Percentiles rank a stretch among this genome's conserved stretches.
These are phyloP conservation scores for Muntiacus muntjak DNA, from an alignment of 2,113 vertebrate genomes.

Conservation along the genomic window DNA sequence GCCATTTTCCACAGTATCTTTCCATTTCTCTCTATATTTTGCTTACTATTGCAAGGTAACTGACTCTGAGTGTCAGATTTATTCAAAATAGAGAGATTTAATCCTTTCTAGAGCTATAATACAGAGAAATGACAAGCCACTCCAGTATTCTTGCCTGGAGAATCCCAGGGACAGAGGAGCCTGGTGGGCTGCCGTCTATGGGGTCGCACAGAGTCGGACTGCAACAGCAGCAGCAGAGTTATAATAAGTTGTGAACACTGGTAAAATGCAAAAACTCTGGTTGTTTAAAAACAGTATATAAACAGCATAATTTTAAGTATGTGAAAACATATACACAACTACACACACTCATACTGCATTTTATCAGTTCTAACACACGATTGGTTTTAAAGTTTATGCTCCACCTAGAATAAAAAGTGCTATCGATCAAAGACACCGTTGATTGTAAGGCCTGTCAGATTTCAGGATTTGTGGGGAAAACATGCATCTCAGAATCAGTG, in stretches of 20 bases:
- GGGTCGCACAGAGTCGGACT: fast-evolving
- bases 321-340: fast-evolving
- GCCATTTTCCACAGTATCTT: background rate
- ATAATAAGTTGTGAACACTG: background rate
- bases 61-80: background rate
- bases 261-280: background rate
- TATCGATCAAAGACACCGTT: background rate
- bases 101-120: background rate
- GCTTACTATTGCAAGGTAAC: background rate
- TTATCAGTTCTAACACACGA: background rate
- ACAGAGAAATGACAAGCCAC: background rate
- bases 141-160: background rate
- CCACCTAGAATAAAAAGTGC: background rate
- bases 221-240: background rate
- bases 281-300: background rate
- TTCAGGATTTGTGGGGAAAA: background rate
- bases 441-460: background rate
- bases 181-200: background rate
- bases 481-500: background rate
- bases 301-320: background rate
- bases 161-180: background rate
- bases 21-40: background rate
- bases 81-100: background rate
- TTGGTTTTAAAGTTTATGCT: background rate
- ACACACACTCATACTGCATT: fast-evolving